phyloP scores from a whole-genome alignment of 2,113 vertebrate genomes.

The Dipodomys spectabilis region DNA sequence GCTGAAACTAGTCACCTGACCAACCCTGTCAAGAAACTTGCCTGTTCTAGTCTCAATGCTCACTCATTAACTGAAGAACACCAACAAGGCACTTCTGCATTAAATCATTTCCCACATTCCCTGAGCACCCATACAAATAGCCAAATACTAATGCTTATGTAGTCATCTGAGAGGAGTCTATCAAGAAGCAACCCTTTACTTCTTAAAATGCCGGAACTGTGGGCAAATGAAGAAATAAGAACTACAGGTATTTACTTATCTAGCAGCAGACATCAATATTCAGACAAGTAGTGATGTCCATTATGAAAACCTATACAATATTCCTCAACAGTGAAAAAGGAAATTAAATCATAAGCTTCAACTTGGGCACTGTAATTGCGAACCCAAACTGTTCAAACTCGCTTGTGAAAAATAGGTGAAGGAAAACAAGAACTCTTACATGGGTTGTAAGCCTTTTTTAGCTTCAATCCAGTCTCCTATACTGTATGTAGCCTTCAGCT shows the following conservation, averaged over 20 bases:
- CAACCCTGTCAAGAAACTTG: neutral
- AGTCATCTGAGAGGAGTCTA: neutral
- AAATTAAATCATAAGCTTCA: constrained; percentile 10
- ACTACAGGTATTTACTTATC: neutral
- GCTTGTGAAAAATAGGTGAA: constrained; percentile 25
- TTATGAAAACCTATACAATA: constrained; percentile 25
- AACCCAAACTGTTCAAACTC: constrained; percentile 1
- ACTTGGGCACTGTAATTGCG: neutral
- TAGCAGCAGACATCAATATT: constrained; percentile 6
- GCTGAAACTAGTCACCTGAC: neutral
- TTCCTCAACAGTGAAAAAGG: neutral
- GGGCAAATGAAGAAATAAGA: constrained; percentile 29
- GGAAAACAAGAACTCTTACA: neutral
- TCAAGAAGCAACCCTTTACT: neutral
- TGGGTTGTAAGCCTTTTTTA: neutral
- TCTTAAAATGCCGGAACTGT: neutral
- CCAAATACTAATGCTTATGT: neutral
- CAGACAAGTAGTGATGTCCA: neutral
- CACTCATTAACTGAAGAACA: neutral
- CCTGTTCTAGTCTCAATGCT: neutral
- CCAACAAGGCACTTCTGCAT: constrained; percentile 17
- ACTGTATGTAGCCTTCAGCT: neutral
- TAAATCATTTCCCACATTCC: constrained; percentile 20
- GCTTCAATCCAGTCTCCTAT: neutral
- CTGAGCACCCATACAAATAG: constrained; percentile 35